Percentiles rank a stretch among this genome's conserved stretches.
These are phyloP conservation scores for Stylophora pistillata DNA, from an alignment of 64 coral and sea anemone species.

Conservation along the genomic window DNA sequence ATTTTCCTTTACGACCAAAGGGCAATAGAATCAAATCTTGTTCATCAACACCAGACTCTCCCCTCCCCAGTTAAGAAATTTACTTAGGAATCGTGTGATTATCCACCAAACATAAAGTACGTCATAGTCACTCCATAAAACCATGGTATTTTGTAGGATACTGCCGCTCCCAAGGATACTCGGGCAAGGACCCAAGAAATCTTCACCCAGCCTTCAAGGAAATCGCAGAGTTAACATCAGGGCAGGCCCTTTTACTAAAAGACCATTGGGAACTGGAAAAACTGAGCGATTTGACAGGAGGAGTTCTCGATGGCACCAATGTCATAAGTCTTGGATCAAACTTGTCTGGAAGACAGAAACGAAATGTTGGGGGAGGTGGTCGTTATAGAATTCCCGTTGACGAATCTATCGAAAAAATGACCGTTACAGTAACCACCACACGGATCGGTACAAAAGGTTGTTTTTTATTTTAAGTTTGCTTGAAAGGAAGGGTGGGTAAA, in stretches of 20 bases:
- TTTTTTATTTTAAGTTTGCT: background rate
- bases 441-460: background rate
- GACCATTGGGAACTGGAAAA: constrained; percentile 39
- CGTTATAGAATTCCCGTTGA: constrained; percentile 13
- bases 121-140: too few species aligned
- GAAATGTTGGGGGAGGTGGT: background rate
- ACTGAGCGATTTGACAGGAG: constrained; percentile 78
- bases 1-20: too few species aligned
- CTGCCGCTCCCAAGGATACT: background rate
- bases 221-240: constrained; percentile 60
- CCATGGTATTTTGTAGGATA: too few species aligned
- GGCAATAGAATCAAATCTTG: too few species aligned
- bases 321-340: constrained; percentile 70
- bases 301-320: constrained; percentile 69
- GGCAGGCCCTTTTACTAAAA: constrained; percentile 64
- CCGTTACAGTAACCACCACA: constrained; percentile 27
- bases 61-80: too few species aligned
- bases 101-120: too few species aligned
- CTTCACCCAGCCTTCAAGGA: constrained; percentile 24
- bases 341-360: constrained; percentile 36
- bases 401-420: constrained; percentile 60
- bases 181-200: too few species aligned
- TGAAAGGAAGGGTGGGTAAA: constrained; percentile 68
- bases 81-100: too few species aligned
- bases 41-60: too few species aligned